Evolutionary conservation across 2,888 invertebrate species (phyloP).

Genomic region (Spodoptera exigua): DNA sequence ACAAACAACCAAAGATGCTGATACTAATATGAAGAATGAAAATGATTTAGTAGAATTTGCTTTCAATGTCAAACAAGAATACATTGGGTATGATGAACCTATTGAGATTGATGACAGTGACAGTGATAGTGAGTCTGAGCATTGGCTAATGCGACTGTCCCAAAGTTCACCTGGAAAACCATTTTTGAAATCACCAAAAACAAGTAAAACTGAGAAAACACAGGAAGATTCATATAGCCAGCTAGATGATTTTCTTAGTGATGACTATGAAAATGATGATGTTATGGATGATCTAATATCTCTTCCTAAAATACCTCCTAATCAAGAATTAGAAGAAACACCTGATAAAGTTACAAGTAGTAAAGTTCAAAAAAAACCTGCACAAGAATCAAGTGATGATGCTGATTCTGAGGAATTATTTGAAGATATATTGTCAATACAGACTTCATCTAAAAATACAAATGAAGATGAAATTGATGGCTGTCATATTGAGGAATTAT

Average conservation of each 20-base stretch:
- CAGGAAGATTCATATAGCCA: constrained; percentile 82
- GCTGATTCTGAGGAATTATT: constrained; percentile 51
- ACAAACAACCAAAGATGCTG: constrained; percentile 51
- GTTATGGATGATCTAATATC: constrained; percentile 75
- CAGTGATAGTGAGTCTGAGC: constrained; percentile 87
- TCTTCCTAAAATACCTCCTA: constrained; percentile 60
- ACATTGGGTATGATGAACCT: constrained; percentile 75
- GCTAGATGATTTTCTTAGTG: constrained; percentile 70
- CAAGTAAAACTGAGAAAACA: constrained; percentile 56
- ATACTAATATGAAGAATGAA: constrained; percentile 71
- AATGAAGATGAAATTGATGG: constrained; percentile 67
- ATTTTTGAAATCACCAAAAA: constrained; percentile 65
- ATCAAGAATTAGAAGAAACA: constrained; percentile 25
- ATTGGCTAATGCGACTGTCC: constrained; percentile 87
- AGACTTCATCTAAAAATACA: constrained; percentile 23
- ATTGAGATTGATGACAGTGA: constrained; percentile 80
- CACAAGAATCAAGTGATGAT: background rate
- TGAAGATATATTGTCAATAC: constrained; percentile 56
- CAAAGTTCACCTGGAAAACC: constrained; percentile 84
- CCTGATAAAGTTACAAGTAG: constrained; percentile 14
- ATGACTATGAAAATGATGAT: constrained; percentile 68
- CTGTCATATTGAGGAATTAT: constrained; percentile 32
- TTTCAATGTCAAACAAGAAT: constrained; percentile 81
- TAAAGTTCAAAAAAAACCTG: constrained; percentile 11
- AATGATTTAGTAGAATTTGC: constrained; percentile 75